A percentile compares a stretch with the other conserved stretches of the same genome.
These are phyloP conservation scores for Atta cephalotes DNA, from an alignment of 1,140 invertebrate genomes.

Conservation along the genomic window DNA sequence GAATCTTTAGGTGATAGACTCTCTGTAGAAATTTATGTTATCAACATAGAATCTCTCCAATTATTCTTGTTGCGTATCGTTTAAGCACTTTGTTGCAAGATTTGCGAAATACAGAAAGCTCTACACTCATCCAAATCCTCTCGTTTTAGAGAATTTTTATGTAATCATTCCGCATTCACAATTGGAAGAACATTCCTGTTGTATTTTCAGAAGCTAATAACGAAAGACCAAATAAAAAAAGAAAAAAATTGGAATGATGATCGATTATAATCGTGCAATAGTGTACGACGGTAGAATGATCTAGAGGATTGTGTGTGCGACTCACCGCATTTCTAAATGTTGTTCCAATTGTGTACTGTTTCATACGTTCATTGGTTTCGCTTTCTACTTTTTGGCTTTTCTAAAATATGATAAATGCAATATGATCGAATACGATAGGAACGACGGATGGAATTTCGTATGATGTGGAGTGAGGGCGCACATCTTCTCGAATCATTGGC, in stretches of 20 bases:
- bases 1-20: not conserved
- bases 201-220: conserved; percentile 77
- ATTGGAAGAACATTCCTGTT: conserved; percentile 86
- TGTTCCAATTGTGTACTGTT: conserved; percentile 86
- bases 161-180: conserved; percentile 85
- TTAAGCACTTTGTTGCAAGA: not conserved
- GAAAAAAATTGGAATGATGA: conserved; percentile 76
- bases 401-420: conserved; percentile 86
- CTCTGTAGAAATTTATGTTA: not conserved
- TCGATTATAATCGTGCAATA: conserved; percentile 84
- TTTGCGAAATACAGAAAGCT: conserved; percentile 72
- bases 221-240: conserved; percentile 74
- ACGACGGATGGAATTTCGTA: conserved; percentile 41
- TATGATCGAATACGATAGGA: conserved; percentile 80
- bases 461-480: conserved; percentile 31
- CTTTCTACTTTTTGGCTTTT: conserved; percentile 87
- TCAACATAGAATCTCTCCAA: not conserved
- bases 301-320: conserved; percentile 82
- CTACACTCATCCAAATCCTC: conserved; percentile 63
- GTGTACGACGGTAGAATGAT: conserved; percentile 82
- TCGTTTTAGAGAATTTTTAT: conserved; percentile 57
- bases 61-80: not conserved
- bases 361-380: conserved; percentile 85
- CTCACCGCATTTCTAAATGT: conserved; percentile 87
- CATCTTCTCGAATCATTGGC: conserved; percentile 34